A percentile compares a stretch with the other conserved stretches of the same genome.
Evolutionary conservation across 1,140 invertebrate genomes (phyloP).

Genomic region (Heliconius nattereri): DNA sequence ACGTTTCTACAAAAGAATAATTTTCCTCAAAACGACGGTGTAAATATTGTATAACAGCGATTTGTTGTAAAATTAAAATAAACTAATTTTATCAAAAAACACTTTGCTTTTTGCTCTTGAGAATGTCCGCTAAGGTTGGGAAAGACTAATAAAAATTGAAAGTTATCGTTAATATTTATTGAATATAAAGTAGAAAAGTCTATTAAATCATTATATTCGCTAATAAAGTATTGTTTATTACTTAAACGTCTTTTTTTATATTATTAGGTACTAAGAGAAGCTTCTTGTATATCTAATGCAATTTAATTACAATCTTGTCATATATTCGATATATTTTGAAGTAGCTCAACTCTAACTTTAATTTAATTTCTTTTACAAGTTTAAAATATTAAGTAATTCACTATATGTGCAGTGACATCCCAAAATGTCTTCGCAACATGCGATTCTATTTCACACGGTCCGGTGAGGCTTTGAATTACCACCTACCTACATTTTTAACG

Average conservation of each 20-base stretch:
- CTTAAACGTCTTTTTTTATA: too few relatives aligned
- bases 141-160: background rate
- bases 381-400: background rate
- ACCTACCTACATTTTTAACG: conserved; percentile 45
- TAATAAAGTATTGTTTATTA: too few relatives aligned
- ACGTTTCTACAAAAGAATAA: conserved; percentile 66
- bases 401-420: conserved; percentile 5
- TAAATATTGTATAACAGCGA: conserved; percentile 38
- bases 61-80: conserved; percentile 37
- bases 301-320: too few relatives aligned
- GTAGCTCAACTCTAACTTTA: too few relatives aligned
- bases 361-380: too few relatives aligned
- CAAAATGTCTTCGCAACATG: conserved; percentile 33
- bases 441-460: conserved; percentile 28
- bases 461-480: conserved; percentile 32
- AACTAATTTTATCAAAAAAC: conserved; percentile 28
- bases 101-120: background rate
- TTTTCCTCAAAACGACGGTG: conserved; percentile 48
- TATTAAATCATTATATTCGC: too few relatives aligned
- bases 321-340: too few relatives aligned
- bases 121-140: background rate
- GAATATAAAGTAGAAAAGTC: background rate
- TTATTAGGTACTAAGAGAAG: too few relatives aligned
- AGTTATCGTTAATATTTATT: background rate
- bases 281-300: too few relatives aligned